Conservation (phyloP, 2,113 vertebrate species). For the Camelus dromedarius region DNA sequence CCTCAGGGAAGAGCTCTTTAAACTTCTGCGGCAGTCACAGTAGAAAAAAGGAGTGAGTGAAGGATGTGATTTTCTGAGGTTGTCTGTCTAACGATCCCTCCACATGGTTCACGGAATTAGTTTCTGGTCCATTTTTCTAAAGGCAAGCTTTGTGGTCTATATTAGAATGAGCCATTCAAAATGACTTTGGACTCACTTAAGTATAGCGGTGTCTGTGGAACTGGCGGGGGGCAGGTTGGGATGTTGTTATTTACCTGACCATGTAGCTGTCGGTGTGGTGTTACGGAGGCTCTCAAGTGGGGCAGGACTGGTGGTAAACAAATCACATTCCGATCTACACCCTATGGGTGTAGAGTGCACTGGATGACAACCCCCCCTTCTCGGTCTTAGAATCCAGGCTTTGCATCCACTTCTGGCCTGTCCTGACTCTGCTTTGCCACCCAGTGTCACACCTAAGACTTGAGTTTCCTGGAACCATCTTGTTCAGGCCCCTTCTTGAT, state of each 20-base stretch:
- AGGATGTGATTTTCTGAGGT: neutral
- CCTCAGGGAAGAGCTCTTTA: slow-evolving; percentile 14
- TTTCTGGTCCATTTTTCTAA: neutral
- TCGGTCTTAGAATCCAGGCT: neutral
- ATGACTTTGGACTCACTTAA: neutral
- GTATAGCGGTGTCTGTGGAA: neutral
- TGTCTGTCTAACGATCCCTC: neutral
- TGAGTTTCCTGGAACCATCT: neutral
- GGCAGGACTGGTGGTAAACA: neutral
- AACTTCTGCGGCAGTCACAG: neutral
- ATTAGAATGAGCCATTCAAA: slow-evolving; percentile 23
- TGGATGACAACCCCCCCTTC: neutral
- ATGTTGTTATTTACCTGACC: neutral
- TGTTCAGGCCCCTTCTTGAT: neutral
- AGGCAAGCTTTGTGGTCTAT: neutral
- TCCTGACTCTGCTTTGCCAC: neutral
- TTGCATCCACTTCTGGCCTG: neutral
- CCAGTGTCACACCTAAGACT: neutral
- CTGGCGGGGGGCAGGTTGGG: neutral
- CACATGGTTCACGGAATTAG: neutral
- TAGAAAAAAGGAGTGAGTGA: neutral
- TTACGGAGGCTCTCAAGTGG: neutral
- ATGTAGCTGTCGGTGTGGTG: neutral
- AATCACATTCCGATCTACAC: neutral
- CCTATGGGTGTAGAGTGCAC: neutral